Conservation (phyloP, 2,888 invertebrate genomes). For the Steinernema hermaphroditum region DNA sequence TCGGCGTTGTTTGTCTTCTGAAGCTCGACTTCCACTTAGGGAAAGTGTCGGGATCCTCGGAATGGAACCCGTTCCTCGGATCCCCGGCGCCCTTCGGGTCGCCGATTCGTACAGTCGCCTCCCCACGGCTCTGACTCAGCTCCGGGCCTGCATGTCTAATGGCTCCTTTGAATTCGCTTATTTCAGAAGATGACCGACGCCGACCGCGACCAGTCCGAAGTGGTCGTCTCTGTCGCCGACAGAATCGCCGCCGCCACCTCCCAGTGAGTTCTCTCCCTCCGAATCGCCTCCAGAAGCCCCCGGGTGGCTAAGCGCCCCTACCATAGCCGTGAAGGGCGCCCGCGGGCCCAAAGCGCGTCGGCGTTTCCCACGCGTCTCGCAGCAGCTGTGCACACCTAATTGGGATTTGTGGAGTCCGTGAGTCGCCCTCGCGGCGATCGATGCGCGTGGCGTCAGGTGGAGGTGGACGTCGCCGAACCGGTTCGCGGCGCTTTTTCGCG, state of each 20-base stretch:
- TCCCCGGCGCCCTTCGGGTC: too few relatives aligned
- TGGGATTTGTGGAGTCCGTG: conserved; percentile 13
- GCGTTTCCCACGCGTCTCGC: conserved; percentile 4
- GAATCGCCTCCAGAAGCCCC: too few relatives aligned
- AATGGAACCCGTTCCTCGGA: too few relatives aligned
- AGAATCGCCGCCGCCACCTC: conserved; percentile 37
- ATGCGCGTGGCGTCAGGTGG: neutral
- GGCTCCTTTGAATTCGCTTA: neutral
- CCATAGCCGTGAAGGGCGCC: too few relatives aligned
- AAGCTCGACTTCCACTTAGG: too few relatives aligned
- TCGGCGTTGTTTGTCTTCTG: too few relatives aligned
- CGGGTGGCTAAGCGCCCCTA: too few relatives aligned
- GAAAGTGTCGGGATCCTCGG: too few relatives aligned
- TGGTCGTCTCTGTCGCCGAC: conserved; percentile 37
- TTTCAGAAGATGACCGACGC: conserved; percentile 40
- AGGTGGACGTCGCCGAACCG: neutral
- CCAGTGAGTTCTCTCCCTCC: conserved; percentile 36
- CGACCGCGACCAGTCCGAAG: conserved; percentile 44
- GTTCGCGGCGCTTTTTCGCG: conserved; percentile 19
- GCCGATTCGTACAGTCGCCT: conserved; percentile 15
- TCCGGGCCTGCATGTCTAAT: neutral
- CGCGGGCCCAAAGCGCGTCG: too few relatives aligned
- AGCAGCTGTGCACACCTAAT: conserved; percentile 29
- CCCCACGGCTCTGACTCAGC: neutral
- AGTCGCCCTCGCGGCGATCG: neutral